Percentiles rank a stretch among this genome's conserved stretches.
phyloP scores from a whole-genome alignment of 2,888 invertebrate species.

The Quadriops clusia region DNA sequence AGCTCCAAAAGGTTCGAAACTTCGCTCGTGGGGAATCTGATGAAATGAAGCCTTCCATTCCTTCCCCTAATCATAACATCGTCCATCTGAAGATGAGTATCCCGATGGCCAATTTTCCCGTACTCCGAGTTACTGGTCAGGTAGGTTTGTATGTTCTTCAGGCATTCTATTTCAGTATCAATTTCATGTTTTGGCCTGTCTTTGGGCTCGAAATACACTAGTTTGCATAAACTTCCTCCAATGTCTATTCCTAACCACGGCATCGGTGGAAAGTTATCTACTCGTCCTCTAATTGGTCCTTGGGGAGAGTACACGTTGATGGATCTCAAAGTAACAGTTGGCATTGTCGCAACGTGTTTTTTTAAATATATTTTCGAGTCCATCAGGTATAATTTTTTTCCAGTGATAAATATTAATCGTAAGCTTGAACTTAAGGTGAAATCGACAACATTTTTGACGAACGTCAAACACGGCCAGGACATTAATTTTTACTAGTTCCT shows the following conservation, averaged over 20 bases:
- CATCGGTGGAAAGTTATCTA: slow-evolving; percentile 76
- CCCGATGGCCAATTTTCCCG: slow-evolving; percentile 83
- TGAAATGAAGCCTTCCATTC: slow-evolving; percentile 87
- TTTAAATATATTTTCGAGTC: too few relatives aligned
- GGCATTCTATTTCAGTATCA: slow-evolving; percentile 72
- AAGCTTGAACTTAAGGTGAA: too few relatives aligned
- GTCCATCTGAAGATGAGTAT: slow-evolving; percentile 81
- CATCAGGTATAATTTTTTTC: too few relatives aligned
- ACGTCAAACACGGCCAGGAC: too few relatives aligned
- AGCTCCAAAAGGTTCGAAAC: slow-evolving; percentile 90
- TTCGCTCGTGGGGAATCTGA: slow-evolving; percentile 91
- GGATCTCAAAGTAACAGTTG: too few relatives aligned
- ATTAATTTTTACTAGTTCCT: too few relatives aligned
- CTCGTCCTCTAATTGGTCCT: too few relatives aligned
- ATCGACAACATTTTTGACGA: too few relatives aligned
- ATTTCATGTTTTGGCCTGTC: slow-evolving; percentile 74
- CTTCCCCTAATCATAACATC: slow-evolving; percentile 74
- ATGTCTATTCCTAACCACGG: slow-evolving; percentile 99
- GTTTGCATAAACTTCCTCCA: slow-evolving; percentile 90
- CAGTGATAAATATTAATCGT: too few relatives aligned
- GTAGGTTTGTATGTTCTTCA: slow-evolving; percentile 82
- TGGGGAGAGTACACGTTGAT: too few relatives aligned
- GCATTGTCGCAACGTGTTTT: too few relatives aligned
- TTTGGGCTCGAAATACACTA: slow-evolving; percentile 96
- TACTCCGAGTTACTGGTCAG: slow-evolving; percentile 89